Base-by-base conservation (phyloP, 2,113 vertebrate genomes). In the Chaetura pelagica region DNA sequence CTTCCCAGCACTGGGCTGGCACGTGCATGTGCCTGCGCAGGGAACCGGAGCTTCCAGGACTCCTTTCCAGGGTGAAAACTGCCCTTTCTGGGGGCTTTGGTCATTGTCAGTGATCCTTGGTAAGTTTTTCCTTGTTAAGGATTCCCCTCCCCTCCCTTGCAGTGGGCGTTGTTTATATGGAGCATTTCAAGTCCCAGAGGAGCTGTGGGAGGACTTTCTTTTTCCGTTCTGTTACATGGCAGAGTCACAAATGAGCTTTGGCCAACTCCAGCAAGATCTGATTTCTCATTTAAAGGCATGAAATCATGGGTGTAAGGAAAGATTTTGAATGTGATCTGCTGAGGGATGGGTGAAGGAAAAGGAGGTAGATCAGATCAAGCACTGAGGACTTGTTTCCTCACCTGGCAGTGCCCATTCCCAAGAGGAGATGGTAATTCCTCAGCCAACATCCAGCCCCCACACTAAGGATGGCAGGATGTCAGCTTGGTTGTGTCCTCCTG, bases 131-230 rank as follows among this genome's bases (percentile, higher is more conserved):
- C 96, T 89, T 19, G 94, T 84, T 85, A 66, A 96, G 87, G 96
- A 93, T 97, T 97, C 95, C 92, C 95, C 87, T 96, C 94, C 91
- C 95, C 91, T 97, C 96, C 95, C 94, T 94, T 97, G 95, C 93
- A 95, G 96, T 97, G 96, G 96, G 96, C 74, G 95, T 96, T 97
- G 91, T 97, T 96, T 97, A 96, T 94, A 89, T 96, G 96, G 95
- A 97, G 96, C 94, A 95, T 96, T 97, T 96, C 86, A 94, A 96
- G 94, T 91, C 96, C 96, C 96, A 57, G 93, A 94, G 96, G 94
- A 97, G 94, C 96, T 92, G 96, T 97, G 94, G 96, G 97, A 96
- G 95, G 96, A 96, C 90, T 95, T 94, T 97, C 89, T 96, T 95
- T 95, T 95, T 95, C 93, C 95, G 82, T 97, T 96, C 95, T 87